These are phyloP conservation scores for Merops nubicus DNA, from an alignment of 2,113 vertebrate genomes.

Conservation along the genomic window DNA sequence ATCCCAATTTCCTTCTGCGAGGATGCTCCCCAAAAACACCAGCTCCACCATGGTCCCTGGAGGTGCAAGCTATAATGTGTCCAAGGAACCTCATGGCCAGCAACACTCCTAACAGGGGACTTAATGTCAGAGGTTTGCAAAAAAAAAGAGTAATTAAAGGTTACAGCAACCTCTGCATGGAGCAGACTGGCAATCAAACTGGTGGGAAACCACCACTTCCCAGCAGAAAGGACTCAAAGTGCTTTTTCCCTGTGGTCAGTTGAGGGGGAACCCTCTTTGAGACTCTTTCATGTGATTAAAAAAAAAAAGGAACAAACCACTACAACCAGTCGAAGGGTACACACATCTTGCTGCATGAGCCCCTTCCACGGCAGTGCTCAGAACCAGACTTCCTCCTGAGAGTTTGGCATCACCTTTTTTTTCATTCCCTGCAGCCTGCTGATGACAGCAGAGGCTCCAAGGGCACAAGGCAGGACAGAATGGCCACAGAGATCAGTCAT, in stretches of 20 bases:
- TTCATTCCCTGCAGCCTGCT: not conserved
- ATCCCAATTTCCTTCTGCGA: not conserved
- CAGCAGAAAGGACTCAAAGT: not conserved
- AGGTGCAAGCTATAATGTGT: not conserved
- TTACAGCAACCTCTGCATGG: accelerated
- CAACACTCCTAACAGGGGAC: not conserved
- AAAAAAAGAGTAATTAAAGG: not conserved
- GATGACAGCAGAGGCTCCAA: not conserved
- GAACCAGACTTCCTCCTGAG: not conserved
- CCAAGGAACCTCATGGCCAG: not conserved
- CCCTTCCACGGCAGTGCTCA: not conserved
- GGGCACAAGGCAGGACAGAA: not conserved
- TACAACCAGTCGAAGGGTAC: not conserved
- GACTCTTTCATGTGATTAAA: not conserved
- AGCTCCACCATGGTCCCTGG: not conserved
- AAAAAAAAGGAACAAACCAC: not conserved
- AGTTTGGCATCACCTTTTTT: not conserved
- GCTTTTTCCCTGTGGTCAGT: not conserved
- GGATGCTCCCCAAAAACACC: not conserved
- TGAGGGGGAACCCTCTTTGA: not conserved
- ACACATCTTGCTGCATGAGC: not conserved
- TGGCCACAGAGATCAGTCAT: not conserved
- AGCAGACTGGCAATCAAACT: not conserved
- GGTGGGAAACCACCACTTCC: not conserved
- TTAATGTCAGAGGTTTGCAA: not conserved